These are phyloP conservation scores for Conger conger DNA, from an alignment of 2,113 vertebrate genomes.

Conservation along the genomic window DNA sequence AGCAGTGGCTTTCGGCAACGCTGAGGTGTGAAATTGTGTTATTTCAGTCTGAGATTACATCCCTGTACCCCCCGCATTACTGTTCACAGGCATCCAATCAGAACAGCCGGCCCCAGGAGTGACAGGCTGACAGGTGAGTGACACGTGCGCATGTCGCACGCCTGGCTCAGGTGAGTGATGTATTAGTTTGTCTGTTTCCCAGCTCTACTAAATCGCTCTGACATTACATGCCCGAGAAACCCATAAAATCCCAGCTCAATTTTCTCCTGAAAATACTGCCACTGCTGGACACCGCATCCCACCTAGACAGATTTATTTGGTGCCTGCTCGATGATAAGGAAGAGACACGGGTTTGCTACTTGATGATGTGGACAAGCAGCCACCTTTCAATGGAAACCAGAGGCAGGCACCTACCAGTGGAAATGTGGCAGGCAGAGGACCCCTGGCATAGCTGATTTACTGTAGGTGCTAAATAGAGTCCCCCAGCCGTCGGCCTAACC, in stretches of 20 bases:
- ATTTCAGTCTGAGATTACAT: not conserved
- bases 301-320: conserved; percentile 8
- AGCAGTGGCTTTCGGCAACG: not conserved
- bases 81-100: not conserved
- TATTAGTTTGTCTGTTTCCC: not conserved
- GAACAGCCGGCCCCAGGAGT: not conserved
- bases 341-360: not conserved
- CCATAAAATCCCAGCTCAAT: not conserved
- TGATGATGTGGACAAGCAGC: not conserved
- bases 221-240: not conserved
- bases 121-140: not conserved
- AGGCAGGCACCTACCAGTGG: not conserved
- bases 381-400: not conserved
- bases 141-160: not conserved
- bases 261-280: not conserved
- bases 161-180: not conserved
- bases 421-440: not conserved
- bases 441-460: too few species aligned
- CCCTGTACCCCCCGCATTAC: not conserved
- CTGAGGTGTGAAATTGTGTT: not conserved
- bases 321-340: not conserved
- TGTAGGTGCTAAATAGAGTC: too few species aligned
- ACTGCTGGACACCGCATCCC: not conserved
- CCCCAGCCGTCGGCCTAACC: too few species aligned
- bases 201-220: not conserved